Evolutionary conservation across 2,888 invertebrate genomes (phyloP).

Genomic region (Andrena marginata): DNA sequence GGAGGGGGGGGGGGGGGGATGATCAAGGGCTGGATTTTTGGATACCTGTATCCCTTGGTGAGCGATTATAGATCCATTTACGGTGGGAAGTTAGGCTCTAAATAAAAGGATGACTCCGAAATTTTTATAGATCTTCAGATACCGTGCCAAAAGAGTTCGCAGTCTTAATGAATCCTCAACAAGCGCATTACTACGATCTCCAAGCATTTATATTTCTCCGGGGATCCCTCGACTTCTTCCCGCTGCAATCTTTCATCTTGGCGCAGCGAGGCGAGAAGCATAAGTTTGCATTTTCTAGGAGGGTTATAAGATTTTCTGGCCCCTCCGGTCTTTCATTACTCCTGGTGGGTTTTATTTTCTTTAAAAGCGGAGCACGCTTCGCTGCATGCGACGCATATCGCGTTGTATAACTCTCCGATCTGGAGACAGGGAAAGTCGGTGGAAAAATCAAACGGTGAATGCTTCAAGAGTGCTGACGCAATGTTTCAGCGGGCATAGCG

Average conservation of each 20-base stretch:
- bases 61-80: too few relatives aligned
- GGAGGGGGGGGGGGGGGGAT: too few relatives aligned
- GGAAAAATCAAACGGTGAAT: not conserved
- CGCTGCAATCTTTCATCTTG: not conserved
- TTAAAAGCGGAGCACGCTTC: not conserved
- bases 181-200: too few relatives aligned
- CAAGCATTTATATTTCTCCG: too few relatives aligned
- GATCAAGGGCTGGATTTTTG: too few relatives aligned
- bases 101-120: not conserved
- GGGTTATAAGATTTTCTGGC: too few relatives aligned
- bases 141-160: not conserved
- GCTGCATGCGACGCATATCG: not conserved
- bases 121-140: not conserved
- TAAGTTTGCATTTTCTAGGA: not conserved
- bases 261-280: not conserved
- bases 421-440: not conserved
- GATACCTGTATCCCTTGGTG: too few relatives aligned
- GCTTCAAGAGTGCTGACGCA: not conserved
- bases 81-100: too few relatives aligned
- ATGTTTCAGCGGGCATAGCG: not conserved
- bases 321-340: not conserved
- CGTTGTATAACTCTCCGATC: not conserved
- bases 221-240: not conserved
- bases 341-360: not conserved
- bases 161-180: too few relatives aligned